Conservation (phyloP, 2,888 invertebrate genomes). For the Baccha elongata region DNA sequence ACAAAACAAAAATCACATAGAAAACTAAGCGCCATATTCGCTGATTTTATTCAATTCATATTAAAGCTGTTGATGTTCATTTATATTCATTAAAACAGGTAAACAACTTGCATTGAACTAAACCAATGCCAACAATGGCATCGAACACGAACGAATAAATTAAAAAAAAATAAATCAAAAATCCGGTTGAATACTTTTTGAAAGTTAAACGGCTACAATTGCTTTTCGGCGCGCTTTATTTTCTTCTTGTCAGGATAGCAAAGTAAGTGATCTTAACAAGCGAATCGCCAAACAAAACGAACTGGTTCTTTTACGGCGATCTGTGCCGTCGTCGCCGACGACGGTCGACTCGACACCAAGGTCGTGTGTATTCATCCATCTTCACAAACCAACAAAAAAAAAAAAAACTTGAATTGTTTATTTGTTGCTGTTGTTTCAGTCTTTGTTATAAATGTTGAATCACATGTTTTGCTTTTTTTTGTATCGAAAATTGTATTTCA, state of each 20-base stretch:
- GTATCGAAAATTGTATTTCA: conserved; percentile 16
- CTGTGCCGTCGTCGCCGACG: conserved; percentile 1
- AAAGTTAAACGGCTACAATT: conserved; percentile 63
- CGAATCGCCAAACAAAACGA: conserved; percentile 1
- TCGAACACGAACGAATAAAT: conserved; percentile 26
- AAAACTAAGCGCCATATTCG: background rate
- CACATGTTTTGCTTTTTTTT: conserved; percentile 42
- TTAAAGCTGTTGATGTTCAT: background rate
- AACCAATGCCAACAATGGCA: background rate
- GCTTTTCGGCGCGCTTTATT: conserved; percentile 54
- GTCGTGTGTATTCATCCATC: conserved; percentile 68
- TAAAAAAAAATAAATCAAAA: conserved; percentile 35
- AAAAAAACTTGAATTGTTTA: conserved; percentile 46
- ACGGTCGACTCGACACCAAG: conserved; percentile 47
- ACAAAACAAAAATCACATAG: background rate
- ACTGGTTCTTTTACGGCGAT: conserved; percentile 6
- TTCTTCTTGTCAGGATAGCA: background rate
- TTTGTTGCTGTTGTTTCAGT: conserved; percentile 26
- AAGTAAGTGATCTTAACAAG: background rate
- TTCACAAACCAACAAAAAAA: conserved; percentile 34
- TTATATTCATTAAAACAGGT: background rate
- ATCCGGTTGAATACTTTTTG: conserved; percentile 61
- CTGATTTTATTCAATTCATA: conserved; percentile 1
- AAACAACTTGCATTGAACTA: conserved; percentile 1
- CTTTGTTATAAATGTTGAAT: conserved; percentile 54